Percentiles rank a stretch among this genome's conserved stretches.
Conservation (phyloP, 1,140 invertebrate species). For the Brachionus calyciflorus region DNA sequence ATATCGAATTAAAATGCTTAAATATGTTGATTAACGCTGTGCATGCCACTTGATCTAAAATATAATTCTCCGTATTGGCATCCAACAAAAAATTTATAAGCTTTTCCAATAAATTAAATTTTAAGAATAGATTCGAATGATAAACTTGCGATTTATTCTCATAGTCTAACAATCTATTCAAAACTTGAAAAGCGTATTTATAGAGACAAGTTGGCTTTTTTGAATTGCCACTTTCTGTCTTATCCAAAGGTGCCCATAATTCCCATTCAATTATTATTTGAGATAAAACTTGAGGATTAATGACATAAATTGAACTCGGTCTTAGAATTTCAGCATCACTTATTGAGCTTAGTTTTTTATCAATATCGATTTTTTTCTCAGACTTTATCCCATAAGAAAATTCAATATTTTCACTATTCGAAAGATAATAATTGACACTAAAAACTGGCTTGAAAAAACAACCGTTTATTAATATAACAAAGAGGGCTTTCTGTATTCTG, state of each 20-base stretch:
- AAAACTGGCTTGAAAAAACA: slow-evolving; percentile 18
- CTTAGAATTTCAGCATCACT: background rate
- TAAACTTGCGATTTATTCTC: slow-evolving; percentile 17
- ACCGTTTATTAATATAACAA: background rate
- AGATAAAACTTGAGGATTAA: slow-evolving; percentile 16
- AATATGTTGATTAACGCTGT: slow-evolving; percentile 3
- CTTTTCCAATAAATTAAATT: slow-evolving; percentile 32
- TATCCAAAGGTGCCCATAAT: slow-evolving; percentile 8
- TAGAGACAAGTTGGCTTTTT: background rate
- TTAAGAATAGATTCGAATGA: slow-evolving; percentile 17
- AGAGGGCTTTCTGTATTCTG: slow-evolving; percentile 7
- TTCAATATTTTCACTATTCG: background rate
- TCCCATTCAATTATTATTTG: slow-evolving; percentile 33
- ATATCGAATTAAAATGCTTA: slow-evolving; percentile 30
- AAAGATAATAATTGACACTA: background rate
- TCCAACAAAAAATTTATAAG: slow-evolving; percentile 7
- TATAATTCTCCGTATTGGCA: slow-evolving; percentile 5
- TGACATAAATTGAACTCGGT: background rate
- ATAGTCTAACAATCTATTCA: slow-evolving; percentile 21
- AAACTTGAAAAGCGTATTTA: slow-evolving; percentile 15
- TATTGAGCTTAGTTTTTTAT: too few species aligned
- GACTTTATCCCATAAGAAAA: background rate
- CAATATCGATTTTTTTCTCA: background rate
- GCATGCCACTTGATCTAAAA: background rate
- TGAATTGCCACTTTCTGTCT: background rate